A percentile compares a stretch with the other conserved stretches of the same genome.
These are phyloP conservation scores for Theristicus caerulescens DNA, from an alignment of 2,113 vertebrate species.

Conservation along the genomic window DNA sequence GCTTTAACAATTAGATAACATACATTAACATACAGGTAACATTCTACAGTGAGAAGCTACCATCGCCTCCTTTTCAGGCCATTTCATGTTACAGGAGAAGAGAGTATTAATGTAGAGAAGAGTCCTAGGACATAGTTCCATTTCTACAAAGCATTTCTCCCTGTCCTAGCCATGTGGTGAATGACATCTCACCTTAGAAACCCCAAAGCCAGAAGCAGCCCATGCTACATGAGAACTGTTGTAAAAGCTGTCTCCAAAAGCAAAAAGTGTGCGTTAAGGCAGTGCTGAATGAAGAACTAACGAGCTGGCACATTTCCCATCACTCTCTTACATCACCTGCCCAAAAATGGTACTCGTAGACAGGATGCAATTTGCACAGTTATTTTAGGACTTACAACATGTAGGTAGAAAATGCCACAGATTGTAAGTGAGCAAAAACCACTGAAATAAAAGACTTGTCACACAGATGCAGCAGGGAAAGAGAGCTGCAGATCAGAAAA, in stretches of 20 bases:
- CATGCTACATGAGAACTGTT: not conserved
- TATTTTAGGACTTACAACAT: not conserved
- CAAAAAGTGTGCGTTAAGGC: not conserved
- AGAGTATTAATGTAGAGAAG: not conserved
- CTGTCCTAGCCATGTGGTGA: not conserved
- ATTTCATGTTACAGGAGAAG: not conserved
- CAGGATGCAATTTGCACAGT: not conserved
- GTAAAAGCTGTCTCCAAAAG: not conserved
- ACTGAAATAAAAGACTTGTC: not conserved
- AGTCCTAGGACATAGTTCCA: not conserved
- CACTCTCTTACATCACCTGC: not conserved
- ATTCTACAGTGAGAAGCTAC: not conserved
- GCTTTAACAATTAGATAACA: not conserved
- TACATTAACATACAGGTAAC: too few species aligned
- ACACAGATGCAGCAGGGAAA: not conserved
- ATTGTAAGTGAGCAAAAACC: not conserved
- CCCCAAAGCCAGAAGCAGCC: not conserved
- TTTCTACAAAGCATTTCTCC: not conserved
- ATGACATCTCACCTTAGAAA: not conserved
- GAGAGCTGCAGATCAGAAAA: not conserved
- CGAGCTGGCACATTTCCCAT: not conserved
- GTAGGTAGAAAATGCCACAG: not conserved
- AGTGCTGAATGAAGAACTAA: not conserved
- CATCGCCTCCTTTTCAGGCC: not conserved
- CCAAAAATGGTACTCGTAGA: rapidly evolving